These are phyloP conservation scores for Gallinago media DNA, from an alignment of 2,113 vertebrate genomes.

Conservation along the genomic window DNA sequence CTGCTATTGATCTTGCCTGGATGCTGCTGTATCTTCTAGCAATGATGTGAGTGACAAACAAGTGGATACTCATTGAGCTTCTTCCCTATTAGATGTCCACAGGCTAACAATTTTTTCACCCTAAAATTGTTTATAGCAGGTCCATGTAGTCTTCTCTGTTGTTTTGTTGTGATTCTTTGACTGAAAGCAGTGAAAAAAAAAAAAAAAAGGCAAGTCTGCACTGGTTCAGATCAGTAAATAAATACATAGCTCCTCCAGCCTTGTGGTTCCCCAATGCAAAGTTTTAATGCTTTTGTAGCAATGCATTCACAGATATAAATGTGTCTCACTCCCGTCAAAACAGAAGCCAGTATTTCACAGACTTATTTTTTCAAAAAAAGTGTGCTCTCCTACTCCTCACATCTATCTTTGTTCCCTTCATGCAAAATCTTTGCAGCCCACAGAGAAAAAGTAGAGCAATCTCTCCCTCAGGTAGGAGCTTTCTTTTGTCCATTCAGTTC, in stretches of 20 bases:
- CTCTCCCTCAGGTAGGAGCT: neutral
- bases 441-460: neutral
- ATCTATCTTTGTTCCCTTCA: neutral
- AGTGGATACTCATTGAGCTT: neutral
- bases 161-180: neutral
- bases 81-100: neutral
- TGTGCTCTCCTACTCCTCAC: neutral
- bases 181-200: neutral
- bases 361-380: neutral
- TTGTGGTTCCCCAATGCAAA: neutral
- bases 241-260: neutral
- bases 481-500: neutral
- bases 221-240: neutral
- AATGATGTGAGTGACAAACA: neutral
- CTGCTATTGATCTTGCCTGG: neutral
- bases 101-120: neutral
- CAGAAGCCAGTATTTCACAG: neutral
- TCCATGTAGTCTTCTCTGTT: neutral
- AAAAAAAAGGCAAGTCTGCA: neutral
- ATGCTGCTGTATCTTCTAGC: neutral
- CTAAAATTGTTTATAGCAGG: neutral
- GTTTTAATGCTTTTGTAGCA: neutral
- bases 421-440: neutral
- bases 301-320: neutral
- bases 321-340: neutral